phyloP scores from a whole-genome alignment of 2,888 invertebrate genomes.

The Drosophila nigricruria region DNA sequence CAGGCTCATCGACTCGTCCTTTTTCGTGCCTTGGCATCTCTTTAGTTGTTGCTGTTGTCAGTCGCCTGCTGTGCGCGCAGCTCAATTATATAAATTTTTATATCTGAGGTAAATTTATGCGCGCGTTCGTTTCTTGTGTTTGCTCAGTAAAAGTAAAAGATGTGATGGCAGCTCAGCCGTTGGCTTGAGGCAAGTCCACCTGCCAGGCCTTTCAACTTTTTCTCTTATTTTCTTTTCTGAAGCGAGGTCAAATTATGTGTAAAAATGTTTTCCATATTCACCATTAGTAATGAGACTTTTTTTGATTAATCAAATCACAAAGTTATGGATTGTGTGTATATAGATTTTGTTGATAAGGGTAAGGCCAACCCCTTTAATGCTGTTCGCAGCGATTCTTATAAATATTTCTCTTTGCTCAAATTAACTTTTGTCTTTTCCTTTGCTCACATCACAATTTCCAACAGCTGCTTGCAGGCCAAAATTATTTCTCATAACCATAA shows the following conservation, averaged over 20 bases:
- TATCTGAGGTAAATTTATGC: constrained; percentile 72
- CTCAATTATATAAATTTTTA: constrained; percentile 81
- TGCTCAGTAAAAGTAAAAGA: constrained; percentile 51
- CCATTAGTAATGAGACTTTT: constrained; percentile 3
- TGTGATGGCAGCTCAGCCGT: constrained; percentile 2
- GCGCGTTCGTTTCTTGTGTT: constrained; percentile 67
- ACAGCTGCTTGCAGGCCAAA: not conserved
- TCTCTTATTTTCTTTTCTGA: constrained; percentile 1
- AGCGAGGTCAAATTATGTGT: constrained; percentile 6
- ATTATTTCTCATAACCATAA: constrained; percentile 54
- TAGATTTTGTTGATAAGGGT: constrained; percentile 18
- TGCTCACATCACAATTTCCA: constrained; percentile 6
- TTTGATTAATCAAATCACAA: constrained; percentile 17
- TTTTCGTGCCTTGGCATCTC: constrained; percentile 56
- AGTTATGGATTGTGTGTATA: not conserved
- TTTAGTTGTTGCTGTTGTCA: constrained; percentile 25
- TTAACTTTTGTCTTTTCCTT: not conserved
- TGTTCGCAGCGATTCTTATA: not conserved
- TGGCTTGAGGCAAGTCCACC: constrained; percentile 5
- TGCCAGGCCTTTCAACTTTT: constrained; percentile 15
- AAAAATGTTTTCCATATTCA: constrained; percentile 14
- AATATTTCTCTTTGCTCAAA: not conserved
- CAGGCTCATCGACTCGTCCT: constrained; percentile 50
- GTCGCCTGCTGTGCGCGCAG: constrained; percentile 57
- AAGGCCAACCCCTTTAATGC: not conserved